Evolutionary conservation across 2,888 invertebrate genomes (phyloP).

Genomic region (Cartodere bifasciata): DNA sequence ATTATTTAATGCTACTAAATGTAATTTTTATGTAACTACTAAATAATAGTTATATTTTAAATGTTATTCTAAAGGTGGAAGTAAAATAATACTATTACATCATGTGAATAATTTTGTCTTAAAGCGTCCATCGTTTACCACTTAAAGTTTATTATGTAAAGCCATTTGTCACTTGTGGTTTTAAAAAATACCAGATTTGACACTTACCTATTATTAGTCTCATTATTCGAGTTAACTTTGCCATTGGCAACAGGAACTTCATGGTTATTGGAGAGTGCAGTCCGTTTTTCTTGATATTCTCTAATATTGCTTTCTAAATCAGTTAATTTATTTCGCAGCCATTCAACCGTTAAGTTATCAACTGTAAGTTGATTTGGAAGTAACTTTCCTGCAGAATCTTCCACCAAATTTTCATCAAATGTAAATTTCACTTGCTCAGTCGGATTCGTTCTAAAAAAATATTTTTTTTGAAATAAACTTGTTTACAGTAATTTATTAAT

Average conservation of each 20-base stretch:
- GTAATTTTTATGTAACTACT: too few species aligned
- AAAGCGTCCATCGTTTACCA: too few species aligned
- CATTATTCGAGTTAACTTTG: slow-evolving; percentile 25
- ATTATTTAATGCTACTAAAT: too few species aligned
- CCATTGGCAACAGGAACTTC: slow-evolving; percentile 28
- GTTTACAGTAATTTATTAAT: slow-evolving; percentile 5
- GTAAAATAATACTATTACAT: too few species aligned
- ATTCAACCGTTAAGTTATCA: slow-evolving; percentile 85
- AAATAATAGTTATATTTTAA: too few species aligned
- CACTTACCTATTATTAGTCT: slow-evolving; percentile 27
- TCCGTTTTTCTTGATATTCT: slow-evolving; percentile 58
- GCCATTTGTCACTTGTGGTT: too few species aligned
- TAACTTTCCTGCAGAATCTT: slow-evolving; percentile 78
- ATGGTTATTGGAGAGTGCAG: slow-evolving; percentile 20
- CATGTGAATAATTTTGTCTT: too few species aligned
- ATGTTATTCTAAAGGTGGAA: too few species aligned
- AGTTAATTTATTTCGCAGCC: slow-evolving; percentile 65
- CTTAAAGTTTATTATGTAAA: too few species aligned
- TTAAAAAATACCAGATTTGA: slow-evolving; percentile 4
- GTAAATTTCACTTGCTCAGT: slow-evolving; percentile 65
- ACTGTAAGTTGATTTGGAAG: slow-evolving; percentile 80
- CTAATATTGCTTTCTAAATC: slow-evolving; percentile 71
- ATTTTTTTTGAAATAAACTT: background rate
- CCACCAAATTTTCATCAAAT: slow-evolving; percentile 78
- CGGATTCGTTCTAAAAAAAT: slow-evolving; percentile 57